Evolutionary conservation across 2,888 invertebrate genomes (phyloP).

Genomic region (Pammene aurita): DNA sequence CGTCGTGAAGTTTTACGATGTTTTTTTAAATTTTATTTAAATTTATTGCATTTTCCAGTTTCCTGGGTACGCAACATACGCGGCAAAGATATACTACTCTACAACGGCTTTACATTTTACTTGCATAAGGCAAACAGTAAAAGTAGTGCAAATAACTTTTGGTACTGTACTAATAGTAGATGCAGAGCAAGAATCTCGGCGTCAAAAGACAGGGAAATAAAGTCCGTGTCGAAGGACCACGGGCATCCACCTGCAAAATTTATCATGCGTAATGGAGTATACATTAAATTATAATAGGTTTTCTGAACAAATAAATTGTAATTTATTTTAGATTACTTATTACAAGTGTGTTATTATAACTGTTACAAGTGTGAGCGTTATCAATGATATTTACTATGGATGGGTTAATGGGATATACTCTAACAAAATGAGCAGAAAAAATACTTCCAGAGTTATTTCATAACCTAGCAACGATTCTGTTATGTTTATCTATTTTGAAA

Average conservation of each 20-base stretch:
- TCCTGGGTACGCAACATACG: not conserved
- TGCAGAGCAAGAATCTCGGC: slow-evolving; percentile 20
- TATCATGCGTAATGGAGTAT: slow-evolving; percentile 13
- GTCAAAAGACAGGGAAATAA: slow-evolving; percentile 6
- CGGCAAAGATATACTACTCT: not conserved
- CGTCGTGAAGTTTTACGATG: too few relatives aligned
- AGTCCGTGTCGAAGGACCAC: not conserved
- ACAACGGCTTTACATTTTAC: not conserved
- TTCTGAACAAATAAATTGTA: too few relatives aligned
- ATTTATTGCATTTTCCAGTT: slow-evolving; percentile 5
- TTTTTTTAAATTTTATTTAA: not conserved
- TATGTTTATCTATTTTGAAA: too few relatives aligned
- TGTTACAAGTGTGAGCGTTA: too few relatives aligned
- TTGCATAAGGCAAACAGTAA: not conserved
- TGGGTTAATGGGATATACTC: too few relatives aligned
- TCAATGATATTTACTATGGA: too few relatives aligned
- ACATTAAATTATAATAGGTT: slow-evolving; percentile 4
- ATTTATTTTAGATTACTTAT: too few relatives aligned
- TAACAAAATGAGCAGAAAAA: too few relatives aligned
- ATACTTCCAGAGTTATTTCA: too few relatives aligned
- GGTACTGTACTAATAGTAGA: not conserved
- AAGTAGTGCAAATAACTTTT: not conserved
- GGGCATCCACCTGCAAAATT: not conserved
- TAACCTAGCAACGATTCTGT: too few relatives aligned
- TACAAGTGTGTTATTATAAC: too few relatives aligned